Base-by-base conservation (phyloP, 2,113 vertebrate genomes). In the Rhinichthys klamathensis region DNA sequence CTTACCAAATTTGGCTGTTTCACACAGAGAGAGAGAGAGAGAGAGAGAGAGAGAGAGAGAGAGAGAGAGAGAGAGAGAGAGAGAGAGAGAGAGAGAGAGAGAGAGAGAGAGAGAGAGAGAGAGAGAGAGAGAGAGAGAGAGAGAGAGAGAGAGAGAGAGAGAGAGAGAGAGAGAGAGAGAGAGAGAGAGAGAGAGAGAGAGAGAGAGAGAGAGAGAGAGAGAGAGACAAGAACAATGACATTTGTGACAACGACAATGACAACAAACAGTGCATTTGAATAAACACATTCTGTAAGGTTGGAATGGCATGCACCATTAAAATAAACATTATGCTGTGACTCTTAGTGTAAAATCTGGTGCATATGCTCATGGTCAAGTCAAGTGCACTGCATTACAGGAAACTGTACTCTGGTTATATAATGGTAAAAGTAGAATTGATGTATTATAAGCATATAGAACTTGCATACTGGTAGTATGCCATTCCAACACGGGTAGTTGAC, bases 1-100 rank as follows among this genome's bases (percentile, higher is more conserved):
- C 91, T 96, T 99, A 77, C 89, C 92, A 67, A 93, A 92, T 87
- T 94, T 96, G 16, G 90, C 94, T 90, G 74, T 90, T 93, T 65
- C 1, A 54, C 35, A 87, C 5, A 30, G 25, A 82, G n/a, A 15
- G 3, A 73, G 10, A 51, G 0, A 51, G 13, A 3, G 11, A 49
- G 46, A 49, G 12, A 49, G 35, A 41, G 38, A 41, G 38, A 49
- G 9, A 44, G 2, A 87, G 13, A 3, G 11, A 49, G 46, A 49
- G 12, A 49, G 35, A 41, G 38, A 41, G 38, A 49, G 9, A 30
- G 25, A 82, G n/a, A 13, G 4, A 73, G 15, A 49, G 0, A 49
- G 46, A 49, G 46, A 51, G 30, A 30, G 25, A 82, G n/a, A 13
- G 4, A 73, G 15, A 49, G 0, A 49, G 46, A 49, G 46, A 51